Conservation (phyloP, 64 coral and sea anemone species). For the Pocillopora verrucosa region DNA sequence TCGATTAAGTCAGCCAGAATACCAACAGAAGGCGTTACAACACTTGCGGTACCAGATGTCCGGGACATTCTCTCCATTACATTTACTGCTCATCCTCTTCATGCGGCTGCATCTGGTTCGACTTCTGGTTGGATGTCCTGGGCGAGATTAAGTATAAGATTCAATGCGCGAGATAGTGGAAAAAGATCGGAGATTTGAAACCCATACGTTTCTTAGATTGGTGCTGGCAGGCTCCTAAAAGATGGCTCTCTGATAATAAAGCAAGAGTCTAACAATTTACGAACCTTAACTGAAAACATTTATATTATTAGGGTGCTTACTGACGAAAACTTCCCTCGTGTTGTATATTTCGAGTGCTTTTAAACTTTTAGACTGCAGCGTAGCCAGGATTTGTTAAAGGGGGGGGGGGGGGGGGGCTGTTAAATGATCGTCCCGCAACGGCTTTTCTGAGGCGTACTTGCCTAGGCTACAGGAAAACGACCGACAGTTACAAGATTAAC, state of each 20-base stretch:
- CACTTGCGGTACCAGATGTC: conserved; percentile 30
- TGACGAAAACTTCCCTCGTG: no score
- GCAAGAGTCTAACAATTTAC: conserved; percentile 32
- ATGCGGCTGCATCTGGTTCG: conserved; percentile 76
- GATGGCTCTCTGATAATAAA: conserved; percentile 89
- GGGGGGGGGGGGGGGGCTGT: no score
- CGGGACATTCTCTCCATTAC: conserved; percentile 45
- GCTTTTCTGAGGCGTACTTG: no score
- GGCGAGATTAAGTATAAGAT: conserved; percentile 65
- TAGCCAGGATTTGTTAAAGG: no score
- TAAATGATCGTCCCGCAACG: no score
- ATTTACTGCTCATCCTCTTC: conserved; percentile 58
- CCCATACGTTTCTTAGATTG: conserved; percentile 60
- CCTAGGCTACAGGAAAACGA: no score
- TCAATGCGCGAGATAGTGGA: conserved; percentile 72
- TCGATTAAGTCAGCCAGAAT: conserved; percentile 49
- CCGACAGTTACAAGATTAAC: no score
- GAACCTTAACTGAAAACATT: no score
- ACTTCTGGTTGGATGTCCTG: conserved; percentile 63
- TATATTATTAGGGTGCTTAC: no score
- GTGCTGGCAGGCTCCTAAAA: conserved; percentile 76
- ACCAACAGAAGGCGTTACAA: conserved; percentile 31
- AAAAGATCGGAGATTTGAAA: conserved; percentile 30
- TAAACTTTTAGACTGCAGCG: no score
- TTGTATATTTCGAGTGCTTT: no score